Evolutionary conservation across 2,888 invertebrate species (phyloP).

Genomic region (Zele albiditarsus): DNA sequence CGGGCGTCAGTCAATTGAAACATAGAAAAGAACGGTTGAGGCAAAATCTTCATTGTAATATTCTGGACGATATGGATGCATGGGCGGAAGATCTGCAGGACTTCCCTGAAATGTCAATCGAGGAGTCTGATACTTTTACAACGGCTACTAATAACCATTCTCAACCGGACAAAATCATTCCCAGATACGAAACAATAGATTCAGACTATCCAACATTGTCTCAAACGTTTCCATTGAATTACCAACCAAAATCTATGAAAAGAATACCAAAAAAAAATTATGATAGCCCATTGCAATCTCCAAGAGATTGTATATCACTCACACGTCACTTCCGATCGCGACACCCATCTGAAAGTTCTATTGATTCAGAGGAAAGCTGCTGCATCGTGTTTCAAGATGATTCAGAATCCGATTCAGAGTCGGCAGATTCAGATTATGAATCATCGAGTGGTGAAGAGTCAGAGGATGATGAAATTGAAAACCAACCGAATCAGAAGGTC

Average conservation of each 20-base stretch:
- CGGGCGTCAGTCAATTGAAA: constrained; percentile 63
- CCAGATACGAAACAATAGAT: not conserved
- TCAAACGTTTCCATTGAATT: constrained; percentile 49
- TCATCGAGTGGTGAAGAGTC: constrained; percentile 18
- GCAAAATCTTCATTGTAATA: constrained; percentile 56
- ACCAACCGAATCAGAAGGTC: not conserved
- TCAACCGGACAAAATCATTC: not conserved
- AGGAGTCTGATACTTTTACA: not conserved
- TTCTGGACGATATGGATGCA: constrained; percentile 52
- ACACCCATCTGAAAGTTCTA: constrained; percentile 61
- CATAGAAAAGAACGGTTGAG: constrained; percentile 60
- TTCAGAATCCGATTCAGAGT: constrained; percentile 27
- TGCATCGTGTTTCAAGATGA: constrained; percentile 62
- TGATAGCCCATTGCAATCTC: constrained; percentile 17
- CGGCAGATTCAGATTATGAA: constrained; percentile 20
- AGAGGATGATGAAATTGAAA: not conserved
- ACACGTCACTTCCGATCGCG: constrained; percentile 48
- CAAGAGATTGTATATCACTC: constrained; percentile 25
- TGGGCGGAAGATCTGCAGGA: constrained; percentile 47
- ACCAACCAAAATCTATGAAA: constrained; percentile 28
- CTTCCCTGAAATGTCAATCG: not conserved
- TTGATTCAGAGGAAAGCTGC: constrained; percentile 65
- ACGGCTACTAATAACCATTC: not conserved
- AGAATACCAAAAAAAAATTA: not conserved
- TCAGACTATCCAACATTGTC: constrained; percentile 30